These are phyloP conservation scores for Cataglyphis hispanica DNA, from an alignment of 1,140 invertebrate species.

Conservation along the genomic window DNA sequence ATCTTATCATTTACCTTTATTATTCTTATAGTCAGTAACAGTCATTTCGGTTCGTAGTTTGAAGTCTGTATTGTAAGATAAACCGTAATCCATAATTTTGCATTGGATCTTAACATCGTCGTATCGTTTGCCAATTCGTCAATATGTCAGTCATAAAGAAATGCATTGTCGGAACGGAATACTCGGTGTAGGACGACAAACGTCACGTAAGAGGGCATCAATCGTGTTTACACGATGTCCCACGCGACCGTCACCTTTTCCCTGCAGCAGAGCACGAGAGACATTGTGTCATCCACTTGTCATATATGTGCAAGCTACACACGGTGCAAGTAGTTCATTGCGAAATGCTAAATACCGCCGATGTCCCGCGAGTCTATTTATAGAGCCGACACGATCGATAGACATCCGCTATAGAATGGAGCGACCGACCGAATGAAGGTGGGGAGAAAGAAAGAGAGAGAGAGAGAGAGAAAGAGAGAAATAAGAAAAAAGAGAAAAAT, in stretches of 20 bases:
- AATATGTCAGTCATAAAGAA: not conserved
- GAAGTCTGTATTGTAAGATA: not conserved
- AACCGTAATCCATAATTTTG: not conserved
- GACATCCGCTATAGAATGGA: constrained; percentile 64
- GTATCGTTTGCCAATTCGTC: not conserved
- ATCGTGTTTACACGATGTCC: not conserved
- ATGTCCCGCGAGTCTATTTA: constrained; percentile 77
- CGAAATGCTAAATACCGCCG: constrained; percentile 79
- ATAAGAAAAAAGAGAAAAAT: not conserved
- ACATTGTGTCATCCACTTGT: constrained; percentile 49
- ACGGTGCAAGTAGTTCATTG: constrained; percentile 70
- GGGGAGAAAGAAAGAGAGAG: not conserved
- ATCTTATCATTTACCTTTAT: too few species aligned
- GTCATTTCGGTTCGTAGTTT: not conserved
- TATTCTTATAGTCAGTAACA: not conserved
- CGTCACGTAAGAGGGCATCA: not conserved
- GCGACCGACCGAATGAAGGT: constrained; percentile 11
- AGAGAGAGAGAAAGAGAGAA: constrained; percentile 8
- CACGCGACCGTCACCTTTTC: constrained; percentile 28
- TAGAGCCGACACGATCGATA: constrained; percentile 78
- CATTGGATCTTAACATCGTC: not conserved
- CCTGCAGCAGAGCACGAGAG: not conserved
- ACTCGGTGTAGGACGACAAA: constrained; percentile 6
- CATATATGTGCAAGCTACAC: constrained; percentile 35
- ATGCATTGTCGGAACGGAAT: constrained; percentile 25